Evolutionary conservation across 2,888 invertebrate species (phyloP).

Genomic region (Prosopocoilus inquinatus): DNA sequence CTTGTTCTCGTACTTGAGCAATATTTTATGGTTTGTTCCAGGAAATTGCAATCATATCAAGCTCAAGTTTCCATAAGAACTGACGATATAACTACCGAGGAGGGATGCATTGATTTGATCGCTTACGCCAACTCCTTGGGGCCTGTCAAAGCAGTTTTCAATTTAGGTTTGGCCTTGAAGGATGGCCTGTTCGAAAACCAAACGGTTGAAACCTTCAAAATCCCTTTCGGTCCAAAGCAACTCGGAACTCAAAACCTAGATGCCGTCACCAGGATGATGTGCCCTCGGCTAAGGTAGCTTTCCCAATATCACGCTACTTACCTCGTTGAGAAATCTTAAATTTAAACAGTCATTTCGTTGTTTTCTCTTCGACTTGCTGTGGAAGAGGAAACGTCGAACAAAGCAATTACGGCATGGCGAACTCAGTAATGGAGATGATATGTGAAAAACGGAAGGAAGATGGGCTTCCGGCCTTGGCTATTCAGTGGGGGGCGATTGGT

Average conservation of each 20-base stretch:
- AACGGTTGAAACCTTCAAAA: slow-evolving; percentile 64
- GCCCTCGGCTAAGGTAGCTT: slow-evolving; percentile 48
- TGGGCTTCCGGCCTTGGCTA: slow-evolving; percentile 76
- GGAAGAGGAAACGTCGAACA: slow-evolving; percentile 91
- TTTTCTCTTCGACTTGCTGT: slow-evolving; percentile 89
- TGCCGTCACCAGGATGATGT: slow-evolving; percentile 58
- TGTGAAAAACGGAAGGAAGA: slow-evolving; percentile 70
- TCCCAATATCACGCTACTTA: slow-evolving; percentile 45
- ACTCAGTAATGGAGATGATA: slow-evolving; percentile 86
- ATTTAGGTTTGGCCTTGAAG: slow-evolving; percentile 77
- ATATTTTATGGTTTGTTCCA: slow-evolving; percentile 31
- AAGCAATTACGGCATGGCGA: slow-evolving; percentile 87
- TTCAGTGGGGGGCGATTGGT: slow-evolving; percentile 93
- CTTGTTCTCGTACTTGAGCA: slow-evolving; percentile 50
- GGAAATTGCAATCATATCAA: slow-evolving; percentile 70
- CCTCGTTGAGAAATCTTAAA: not conserved
- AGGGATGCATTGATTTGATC: slow-evolving; percentile 69
- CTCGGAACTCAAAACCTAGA: slow-evolving; percentile 74
- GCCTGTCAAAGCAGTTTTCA: slow-evolving; percentile 81
- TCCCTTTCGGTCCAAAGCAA: slow-evolving; percentile 73
- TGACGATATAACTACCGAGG: slow-evolving; percentile 66
- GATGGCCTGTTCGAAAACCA: slow-evolving; percentile 79
- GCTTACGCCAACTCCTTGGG: slow-evolving; percentile 62
- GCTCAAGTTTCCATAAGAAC: slow-evolving; percentile 67
- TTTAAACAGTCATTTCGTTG: slow-evolving; percentile 68